These are phyloP conservation scores for Alethe castanea DNA, from an alignment of 2,113 vertebrate genomes.

Conservation along the genomic window DNA sequence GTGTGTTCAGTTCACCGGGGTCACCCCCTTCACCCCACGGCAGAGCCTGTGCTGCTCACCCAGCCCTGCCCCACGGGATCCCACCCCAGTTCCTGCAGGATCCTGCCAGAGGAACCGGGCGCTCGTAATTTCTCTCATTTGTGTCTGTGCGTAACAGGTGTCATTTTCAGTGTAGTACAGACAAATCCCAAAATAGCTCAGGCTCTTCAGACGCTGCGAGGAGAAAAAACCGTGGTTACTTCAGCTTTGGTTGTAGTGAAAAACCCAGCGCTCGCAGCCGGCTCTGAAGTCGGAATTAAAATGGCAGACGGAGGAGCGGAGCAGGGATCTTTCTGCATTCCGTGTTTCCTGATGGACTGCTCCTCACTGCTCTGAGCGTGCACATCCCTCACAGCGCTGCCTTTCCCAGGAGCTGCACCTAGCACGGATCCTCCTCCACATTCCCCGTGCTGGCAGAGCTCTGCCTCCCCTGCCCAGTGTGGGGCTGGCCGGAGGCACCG, in stretches of 20 bases:
- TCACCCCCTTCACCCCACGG: neutral
- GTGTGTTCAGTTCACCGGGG: neutral
- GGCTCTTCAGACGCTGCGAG: constrained; percentile 46
- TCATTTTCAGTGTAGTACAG: constrained; percentile 69
- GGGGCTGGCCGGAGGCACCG: neutral
- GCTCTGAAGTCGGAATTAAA: constrained; percentile 34
- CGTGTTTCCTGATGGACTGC: neutral
- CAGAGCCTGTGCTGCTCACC: neutral
- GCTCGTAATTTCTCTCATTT: constrained; percentile 27
- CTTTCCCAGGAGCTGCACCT: constrained; percentile 6
- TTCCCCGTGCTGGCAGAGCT: neutral
- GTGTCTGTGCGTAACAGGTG: constrained; percentile 65
- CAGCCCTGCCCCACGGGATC: neutral
- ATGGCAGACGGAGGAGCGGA: constrained; percentile 19
- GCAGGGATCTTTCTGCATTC: neutral
- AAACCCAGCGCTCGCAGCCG: constrained; percentile 4
- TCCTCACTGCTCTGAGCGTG: neutral
- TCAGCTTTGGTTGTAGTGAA: constrained; percentile 62
- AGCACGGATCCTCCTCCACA: constrained; percentile 8
- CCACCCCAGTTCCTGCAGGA: neutral
- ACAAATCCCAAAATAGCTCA: constrained; percentile 69
- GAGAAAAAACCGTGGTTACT: constrained; percentile 45
- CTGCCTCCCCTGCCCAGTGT: neutral
- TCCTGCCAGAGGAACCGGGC: neutral
- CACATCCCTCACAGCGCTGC: neutral